These are phyloP conservation scores for Callorhinus ursinus DNA, from an alignment of 2,113 vertebrate genomes.

Conservation along the genomic window DNA sequence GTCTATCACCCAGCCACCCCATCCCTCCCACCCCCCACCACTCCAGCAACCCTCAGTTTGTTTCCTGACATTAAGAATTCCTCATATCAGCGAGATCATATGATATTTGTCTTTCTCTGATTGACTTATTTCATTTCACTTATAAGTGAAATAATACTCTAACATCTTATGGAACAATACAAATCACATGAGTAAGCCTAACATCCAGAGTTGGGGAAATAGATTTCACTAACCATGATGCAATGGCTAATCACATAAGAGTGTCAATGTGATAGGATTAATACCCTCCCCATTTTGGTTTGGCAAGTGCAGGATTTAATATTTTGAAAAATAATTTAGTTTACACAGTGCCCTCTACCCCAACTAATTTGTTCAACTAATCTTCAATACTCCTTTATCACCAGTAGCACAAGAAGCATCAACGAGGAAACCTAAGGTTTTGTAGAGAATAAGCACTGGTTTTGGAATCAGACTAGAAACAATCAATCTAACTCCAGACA, in stretches of 20 bases:
- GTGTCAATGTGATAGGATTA: background rate
- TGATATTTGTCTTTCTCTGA: too few species aligned
- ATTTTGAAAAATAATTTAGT: slow-evolving; percentile 11
- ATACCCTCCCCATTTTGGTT: background rate
- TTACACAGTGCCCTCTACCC: background rate
- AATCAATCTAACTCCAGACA: background rate
- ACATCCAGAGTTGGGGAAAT: background rate
- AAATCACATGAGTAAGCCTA: background rate
- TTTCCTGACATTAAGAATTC: too few species aligned
- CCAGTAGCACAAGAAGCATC: background rate
- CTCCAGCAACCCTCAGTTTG: too few species aligned
- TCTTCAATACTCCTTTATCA: background rate
- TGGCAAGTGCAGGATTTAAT: background rate
- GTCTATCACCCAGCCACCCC: too few species aligned
- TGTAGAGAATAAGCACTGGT: background rate
- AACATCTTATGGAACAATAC: background rate
- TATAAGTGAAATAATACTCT: too few species aligned
- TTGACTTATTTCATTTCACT: too few species aligned
- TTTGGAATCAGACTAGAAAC: background rate
- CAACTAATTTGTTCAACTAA: background rate
- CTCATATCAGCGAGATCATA: too few species aligned
- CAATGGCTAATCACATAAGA: background rate
- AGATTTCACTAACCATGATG: background rate
- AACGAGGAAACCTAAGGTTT: background rate
- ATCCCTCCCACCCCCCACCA: too few species aligned